A percentile compares a stretch with the other conserved stretches of the same genome.
These are phyloP conservation scores for Uropsilus gracilis DNA, from an alignment of 2,113 vertebrate species.

Conservation along the genomic window DNA sequence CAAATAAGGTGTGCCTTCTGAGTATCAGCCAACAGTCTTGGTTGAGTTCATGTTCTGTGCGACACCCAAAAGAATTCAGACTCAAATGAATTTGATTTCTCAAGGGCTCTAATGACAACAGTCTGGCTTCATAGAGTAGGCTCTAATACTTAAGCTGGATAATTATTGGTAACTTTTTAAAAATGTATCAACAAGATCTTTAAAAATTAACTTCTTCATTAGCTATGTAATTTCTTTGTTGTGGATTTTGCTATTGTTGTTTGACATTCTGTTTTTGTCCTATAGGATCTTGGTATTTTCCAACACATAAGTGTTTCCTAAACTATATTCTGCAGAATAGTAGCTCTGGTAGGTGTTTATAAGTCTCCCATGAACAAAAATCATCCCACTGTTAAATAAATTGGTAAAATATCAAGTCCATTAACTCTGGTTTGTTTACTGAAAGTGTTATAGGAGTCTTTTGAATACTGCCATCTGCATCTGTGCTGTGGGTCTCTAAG, in stretches of 20 bases:
- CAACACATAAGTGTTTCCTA: neutral
- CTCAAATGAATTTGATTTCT: neutral
- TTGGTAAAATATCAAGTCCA: neutral
- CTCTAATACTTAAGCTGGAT: constrained; percentile 19
- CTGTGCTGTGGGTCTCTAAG: neutral
- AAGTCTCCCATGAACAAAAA: neutral
- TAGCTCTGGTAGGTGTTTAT: neutral
- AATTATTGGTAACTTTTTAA: constrained; percentile 45
- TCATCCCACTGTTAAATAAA: neutral
- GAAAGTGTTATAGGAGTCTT: neutral
- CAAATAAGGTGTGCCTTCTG: constrained; percentile 26
- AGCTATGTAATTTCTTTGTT: neutral
- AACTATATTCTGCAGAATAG: neutral
- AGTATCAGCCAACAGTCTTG: neutral
- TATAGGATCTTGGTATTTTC: neutral
- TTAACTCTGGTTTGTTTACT: neutral
- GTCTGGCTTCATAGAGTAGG: neutral
- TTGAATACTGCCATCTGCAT: neutral
- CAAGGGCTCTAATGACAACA: neutral
- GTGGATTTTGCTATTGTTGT: neutral
- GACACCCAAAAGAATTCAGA: constrained; percentile 27
- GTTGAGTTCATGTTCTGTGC: neutral
- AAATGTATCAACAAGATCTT: constrained; percentile 52
- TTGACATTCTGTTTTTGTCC: neutral
- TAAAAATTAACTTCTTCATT: constrained; percentile 51